Evolutionary conservation across 2,113 vertebrate species (phyloP).

Genomic region (Cyphomyrus plagiostoma): DNA sequence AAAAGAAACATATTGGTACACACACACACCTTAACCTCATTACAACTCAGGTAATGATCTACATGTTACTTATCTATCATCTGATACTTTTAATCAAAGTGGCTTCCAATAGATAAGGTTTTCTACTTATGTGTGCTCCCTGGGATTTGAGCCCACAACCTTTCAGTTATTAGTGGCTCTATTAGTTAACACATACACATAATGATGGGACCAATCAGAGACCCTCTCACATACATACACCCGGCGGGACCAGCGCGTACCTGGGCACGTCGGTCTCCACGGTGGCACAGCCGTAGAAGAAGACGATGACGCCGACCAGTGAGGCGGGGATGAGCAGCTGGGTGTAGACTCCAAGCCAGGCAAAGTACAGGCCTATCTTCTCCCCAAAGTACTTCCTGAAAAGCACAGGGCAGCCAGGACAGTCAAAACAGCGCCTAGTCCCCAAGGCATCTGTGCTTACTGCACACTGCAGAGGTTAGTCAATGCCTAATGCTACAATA

Average conservation of each 20-base stretch:
- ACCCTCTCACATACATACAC: neutral
- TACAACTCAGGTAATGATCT: neutral
- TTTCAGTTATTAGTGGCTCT: neutral
- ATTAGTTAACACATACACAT: neutral
- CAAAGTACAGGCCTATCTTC: constrained; percentile 97
- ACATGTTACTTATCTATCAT: neutral
- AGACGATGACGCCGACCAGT: constrained; percentile 87
- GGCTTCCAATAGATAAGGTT: neutral
- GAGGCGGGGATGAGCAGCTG: constrained; percentile 89
- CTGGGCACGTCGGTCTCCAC: constrained; percentile 88
- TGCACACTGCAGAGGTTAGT: neutral
- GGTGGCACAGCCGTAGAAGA: constrained; percentile 87
- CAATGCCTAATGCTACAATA: constrained; percentile 41
- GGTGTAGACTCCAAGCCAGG: constrained; percentile 94
- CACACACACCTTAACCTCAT: neutral
- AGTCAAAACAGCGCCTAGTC: neutral
- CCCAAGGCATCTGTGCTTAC: neutral
- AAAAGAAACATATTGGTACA: neutral
- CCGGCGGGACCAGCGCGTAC: constrained; percentile 50
- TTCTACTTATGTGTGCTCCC: neutral
- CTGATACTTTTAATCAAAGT: neutral
- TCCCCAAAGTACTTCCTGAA: constrained; percentile 96
- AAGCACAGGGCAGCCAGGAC: constrained; percentile 28
- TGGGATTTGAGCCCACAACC: neutral
- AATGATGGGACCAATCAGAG: neutral